Evolutionary conservation across 1,140 invertebrate species (phyloP).

Genomic region (Drosophila watanabei): DNA sequence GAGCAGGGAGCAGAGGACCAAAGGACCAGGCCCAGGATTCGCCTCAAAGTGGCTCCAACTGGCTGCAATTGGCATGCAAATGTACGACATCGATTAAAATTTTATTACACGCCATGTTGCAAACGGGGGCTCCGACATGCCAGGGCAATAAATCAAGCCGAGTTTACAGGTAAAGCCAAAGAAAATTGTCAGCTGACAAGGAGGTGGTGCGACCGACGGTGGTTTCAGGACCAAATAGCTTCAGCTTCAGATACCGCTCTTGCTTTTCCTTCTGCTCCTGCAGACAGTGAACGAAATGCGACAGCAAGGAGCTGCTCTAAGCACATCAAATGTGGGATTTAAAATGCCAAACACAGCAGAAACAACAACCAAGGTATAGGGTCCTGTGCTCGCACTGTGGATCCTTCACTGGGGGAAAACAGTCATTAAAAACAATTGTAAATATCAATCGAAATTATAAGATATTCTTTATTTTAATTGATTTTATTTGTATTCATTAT

Average conservation of each 20-base stretch:
- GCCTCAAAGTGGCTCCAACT: constrained; percentile 53
- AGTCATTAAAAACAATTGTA: neutral
- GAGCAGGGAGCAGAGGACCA: neutral
- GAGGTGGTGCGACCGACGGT: neutral
- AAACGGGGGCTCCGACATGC: constrained; percentile 53
- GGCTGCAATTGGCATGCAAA: constrained; percentile 82
- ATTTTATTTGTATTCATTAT: neutral
- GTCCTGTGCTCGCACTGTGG: constrained; percentile 13
- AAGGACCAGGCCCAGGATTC: constrained; percentile 24
- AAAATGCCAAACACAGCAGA: constrained; percentile 74
- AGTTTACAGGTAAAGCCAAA: constrained; percentile 83
- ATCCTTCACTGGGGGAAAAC: constrained; percentile 18
- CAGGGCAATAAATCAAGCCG: constrained; percentile 78
- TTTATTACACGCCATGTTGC: constrained; percentile 82
- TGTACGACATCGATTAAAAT: constrained; percentile 84
- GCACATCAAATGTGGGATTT: constrained; percentile 83
- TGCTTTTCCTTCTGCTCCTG: constrained; percentile 3
- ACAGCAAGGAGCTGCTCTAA: constrained; percentile 61
- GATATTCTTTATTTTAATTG: neutral
- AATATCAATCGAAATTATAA: too few species aligned
- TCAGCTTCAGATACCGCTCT: neutral
- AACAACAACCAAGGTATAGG: constrained; percentile 41
- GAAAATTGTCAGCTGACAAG: constrained; percentile 75
- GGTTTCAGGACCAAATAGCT: constrained; percentile 18
- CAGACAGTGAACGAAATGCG: constrained; percentile 49